Base-by-base conservation (phyloP, 2,888 invertebrate genomes). In the Ctena decussata region DNA sequence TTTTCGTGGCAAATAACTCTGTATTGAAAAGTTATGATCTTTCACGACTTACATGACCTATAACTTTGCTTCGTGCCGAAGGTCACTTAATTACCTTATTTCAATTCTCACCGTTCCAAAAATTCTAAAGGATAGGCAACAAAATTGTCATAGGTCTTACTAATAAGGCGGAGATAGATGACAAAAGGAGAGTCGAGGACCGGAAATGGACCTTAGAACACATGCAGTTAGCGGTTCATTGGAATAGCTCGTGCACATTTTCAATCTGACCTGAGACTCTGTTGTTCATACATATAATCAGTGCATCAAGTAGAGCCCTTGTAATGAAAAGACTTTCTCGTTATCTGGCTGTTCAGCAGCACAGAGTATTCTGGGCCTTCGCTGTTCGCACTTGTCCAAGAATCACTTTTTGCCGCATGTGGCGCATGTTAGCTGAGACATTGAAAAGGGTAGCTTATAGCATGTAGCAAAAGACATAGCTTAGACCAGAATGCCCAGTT, bases 61-160 rank as follows among this genome's bases (percentile, higher is more conserved):
- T 75, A 60, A 44, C 53, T 75, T 84, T 78, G 39, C 75, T 15
- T 72, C 37, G 82, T 72, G 84, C 73, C 78, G 77, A 76, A 74
- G 87, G 87, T 83, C 82, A 65, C 39, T n/a, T 73, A 76, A 85
- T 87, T 87, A 80, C 82, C 84, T 82, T 49, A 87, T 84, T 82
- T 77, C 74, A 70, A 77, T 87, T 87, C 84, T 80, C 84, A 82
- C 82, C 82, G 44, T 79, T 60, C 57, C 57, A 57, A 57, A 57
- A 27, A 27, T 57, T 79, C 49, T 74, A 84, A 79, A 84, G 84
- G 80, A 83, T 76, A 74, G 73, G 85, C 78, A 73, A 87, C 84
- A 84, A 76, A 70, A 41, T 27, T 39, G 70, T 70, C 82, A 77
- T 53, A 60, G 82, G 77, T 44, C 76, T 84, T 69, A 65, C 77